Conservation (phyloP, 2,888 invertebrate genomes). For the Agrilus biguttatus region DNA sequence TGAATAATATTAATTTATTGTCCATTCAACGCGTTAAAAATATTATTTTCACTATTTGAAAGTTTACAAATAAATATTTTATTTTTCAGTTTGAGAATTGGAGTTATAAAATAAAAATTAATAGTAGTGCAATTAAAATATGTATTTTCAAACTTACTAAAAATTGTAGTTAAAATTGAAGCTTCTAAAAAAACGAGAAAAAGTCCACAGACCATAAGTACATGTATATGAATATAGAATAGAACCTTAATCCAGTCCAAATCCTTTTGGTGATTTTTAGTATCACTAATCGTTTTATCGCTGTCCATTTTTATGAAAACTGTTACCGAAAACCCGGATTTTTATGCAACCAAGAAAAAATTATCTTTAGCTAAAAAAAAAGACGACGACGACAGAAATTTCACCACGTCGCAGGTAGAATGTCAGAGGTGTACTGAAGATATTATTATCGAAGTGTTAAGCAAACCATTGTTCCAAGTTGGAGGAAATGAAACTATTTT, state of each 20-base stretch:
- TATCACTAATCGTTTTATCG: neutral
- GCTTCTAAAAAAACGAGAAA: conserved; percentile 35
- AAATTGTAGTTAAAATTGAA: conserved; percentile 18
- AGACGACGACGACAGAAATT: conserved; percentile 2
- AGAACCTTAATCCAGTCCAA: conserved; percentile 60
- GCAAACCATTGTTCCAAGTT: no score
- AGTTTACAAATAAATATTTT: no score
- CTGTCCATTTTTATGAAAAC: neutral
- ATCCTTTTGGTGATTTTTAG: conserved; percentile 31
- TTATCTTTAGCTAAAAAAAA: neutral
- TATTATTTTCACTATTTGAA: neutral
- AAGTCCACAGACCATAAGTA: conserved; percentile 50
- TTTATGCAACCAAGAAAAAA: neutral
- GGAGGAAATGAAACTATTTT: no score
- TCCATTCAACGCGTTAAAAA: neutral
- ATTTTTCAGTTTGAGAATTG: no score
- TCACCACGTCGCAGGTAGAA: no score
- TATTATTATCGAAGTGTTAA: no score
- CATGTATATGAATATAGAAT: conserved; percentile 58
- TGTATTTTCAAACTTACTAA: conserved; percentile 17
- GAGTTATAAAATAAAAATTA: no score
- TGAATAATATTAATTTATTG: no score
- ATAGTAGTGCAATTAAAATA: no score
- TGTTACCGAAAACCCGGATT: no score
- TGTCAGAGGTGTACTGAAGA: no score